Percentiles rank a stretch among this genome's conserved stretches.
Evolutionary conservation across 2,113 vertebrate genomes (phyloP).

Genomic region (Thymallus thymallus): DNA sequence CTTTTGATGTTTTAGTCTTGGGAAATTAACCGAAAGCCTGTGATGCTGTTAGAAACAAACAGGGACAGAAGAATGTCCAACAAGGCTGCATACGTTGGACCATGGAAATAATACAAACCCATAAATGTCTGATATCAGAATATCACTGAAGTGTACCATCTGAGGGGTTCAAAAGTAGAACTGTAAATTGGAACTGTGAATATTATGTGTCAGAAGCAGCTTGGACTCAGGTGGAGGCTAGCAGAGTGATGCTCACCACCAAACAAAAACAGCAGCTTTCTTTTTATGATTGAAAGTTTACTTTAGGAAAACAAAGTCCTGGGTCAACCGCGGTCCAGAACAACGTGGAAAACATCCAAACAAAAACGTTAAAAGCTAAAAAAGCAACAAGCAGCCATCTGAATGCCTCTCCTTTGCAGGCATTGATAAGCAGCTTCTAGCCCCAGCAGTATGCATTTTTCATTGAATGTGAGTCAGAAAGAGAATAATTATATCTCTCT

Average conservation of each 20-base stretch:
- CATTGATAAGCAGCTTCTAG: constrained; percentile 58
- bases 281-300: constrained; percentile 61
- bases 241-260: constrained; percentile 40
- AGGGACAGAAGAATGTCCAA: no score
- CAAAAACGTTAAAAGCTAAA: constrained; percentile 47
- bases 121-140: no score
- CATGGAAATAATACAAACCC: no score
- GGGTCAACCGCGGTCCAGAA: constrained; percentile 44
- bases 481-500: constrained; percentile 65
- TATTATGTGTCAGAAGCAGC: no score
- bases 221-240: constrained; percentile 6
- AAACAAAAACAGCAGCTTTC: constrained; percentile 58
- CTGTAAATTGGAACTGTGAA: no score
- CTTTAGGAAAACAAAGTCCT: constrained; percentile 49
- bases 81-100: no score
- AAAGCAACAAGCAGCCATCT: constrained; percentile 26
- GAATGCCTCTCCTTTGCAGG: constrained; percentile 53
- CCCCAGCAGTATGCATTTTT: constrained; percentile 60
- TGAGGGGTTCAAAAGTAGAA: no score
- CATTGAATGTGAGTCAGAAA: constrained; percentile 64
- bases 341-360: constrained; percentile 58
- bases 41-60: no score
- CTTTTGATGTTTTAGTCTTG: no score
- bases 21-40: no score
- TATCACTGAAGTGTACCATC: no score